A percentile compares a stretch with the other conserved stretches of the same genome.
Evolutionary conservation across 2,797 vertebrate genomes (phyloP).

Genomic region (Picus viridis): DNA sequence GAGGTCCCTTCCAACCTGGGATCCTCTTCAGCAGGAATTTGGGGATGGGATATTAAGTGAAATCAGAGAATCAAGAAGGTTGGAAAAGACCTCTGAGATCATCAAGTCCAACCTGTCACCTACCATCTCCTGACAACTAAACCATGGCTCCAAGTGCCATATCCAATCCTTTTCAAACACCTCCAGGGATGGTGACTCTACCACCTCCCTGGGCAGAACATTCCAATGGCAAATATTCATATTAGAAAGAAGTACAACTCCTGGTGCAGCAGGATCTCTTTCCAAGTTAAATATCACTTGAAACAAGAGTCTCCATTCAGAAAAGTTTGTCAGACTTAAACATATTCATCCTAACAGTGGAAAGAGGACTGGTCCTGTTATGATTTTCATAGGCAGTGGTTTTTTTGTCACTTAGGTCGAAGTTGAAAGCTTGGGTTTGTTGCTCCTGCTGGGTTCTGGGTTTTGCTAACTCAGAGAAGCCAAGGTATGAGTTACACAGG

Average conservation of each 20-base stretch:
- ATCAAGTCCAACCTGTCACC: too few relatives aligned
- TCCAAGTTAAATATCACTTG: not conserved
- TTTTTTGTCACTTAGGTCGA: not conserved
- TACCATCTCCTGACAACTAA: too few relatives aligned
- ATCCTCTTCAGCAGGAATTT: not conserved
- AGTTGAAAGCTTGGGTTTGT: not conserved
- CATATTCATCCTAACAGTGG: not conserved
- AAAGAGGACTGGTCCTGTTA: not conserved
- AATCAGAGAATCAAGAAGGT: not conserved
- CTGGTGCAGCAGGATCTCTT: not conserved
- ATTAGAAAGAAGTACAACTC: not conserved
- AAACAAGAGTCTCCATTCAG: not conserved
- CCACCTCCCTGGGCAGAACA: too few relatives aligned
- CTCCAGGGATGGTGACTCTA: too few relatives aligned
- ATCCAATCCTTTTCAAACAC: too few relatives aligned
- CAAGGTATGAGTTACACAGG: not conserved
- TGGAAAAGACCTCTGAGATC: too few relatives aligned
- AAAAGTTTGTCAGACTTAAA: not conserved
- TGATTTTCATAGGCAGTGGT: accelerated
- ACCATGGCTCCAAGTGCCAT: too few relatives aligned
- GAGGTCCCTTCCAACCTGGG: too few relatives aligned
- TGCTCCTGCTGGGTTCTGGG: not conserved
- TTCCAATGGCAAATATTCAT: not conserved
- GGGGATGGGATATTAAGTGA: not conserved
- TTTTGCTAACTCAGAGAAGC: not conserved